Evolutionary conservation across 2,888 invertebrate species (phyloP).

Genomic region (Achlya flavicornis): DNA sequence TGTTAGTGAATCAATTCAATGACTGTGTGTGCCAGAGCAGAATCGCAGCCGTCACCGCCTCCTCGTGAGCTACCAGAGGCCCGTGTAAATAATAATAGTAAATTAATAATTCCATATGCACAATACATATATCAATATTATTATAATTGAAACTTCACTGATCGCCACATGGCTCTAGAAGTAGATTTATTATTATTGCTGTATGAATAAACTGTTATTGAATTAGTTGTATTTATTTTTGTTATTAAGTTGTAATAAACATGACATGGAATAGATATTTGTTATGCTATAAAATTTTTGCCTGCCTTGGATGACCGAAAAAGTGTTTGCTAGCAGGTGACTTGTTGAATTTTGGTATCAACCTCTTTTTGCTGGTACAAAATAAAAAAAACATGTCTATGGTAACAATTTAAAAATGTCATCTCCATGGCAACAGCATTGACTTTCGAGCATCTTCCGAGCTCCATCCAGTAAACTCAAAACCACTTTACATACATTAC

Average conservation of each 20-base stretch:
- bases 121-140: constrained; percentile 17
- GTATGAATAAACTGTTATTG: constrained; percentile 79
- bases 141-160: constrained; percentile 28
- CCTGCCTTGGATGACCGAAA: too few species aligned
- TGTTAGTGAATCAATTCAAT: constrained; percentile 79
- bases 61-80: constrained; percentile 54
- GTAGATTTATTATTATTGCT: constrained; percentile 76
- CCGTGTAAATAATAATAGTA: constrained; percentile 47
- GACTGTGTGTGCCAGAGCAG: constrained; percentile 81
- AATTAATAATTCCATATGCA: constrained; percentile 26
- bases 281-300: background rate
- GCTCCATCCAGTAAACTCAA: constrained; percentile 14
- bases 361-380: background rate
- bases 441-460: constrained; percentile 21
- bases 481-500: constrained; percentile 2
- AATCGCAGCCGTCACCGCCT: constrained; percentile 68
- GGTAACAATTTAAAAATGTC: constrained; percentile 19
- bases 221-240: constrained; percentile 53
- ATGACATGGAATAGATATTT: background rate
- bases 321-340: too few species aligned
- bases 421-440: constrained; percentile 30
- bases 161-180: constrained; percentile 52
- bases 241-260: background rate
- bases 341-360: background rate
- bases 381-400: constrained; percentile 14